Conservation (phyloP, 2,113 vertebrate genomes). For the Apeltes quadracus region DNA sequence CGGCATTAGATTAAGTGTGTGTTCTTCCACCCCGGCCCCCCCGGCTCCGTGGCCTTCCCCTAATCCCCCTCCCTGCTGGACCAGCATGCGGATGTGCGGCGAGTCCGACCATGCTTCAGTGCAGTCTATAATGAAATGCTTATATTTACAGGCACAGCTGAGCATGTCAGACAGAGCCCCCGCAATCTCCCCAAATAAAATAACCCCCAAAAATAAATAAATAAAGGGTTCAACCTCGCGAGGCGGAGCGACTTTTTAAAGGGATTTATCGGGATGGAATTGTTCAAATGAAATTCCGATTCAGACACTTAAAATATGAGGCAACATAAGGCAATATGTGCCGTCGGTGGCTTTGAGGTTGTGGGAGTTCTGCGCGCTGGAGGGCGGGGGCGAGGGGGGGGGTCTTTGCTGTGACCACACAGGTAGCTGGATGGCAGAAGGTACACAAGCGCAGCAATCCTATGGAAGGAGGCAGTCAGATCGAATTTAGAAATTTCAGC, state of each 20-base stretch:
- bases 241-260: constrained; percentile 92
- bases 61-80: constrained; percentile 71
- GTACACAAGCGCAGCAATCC: constrained; percentile 47
- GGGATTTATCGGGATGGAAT: constrained; percentile 97
- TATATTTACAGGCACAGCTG: constrained; percentile 98
- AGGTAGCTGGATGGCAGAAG: constrained; percentile 49
- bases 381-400: constrained; percentile 20
- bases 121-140: constrained; percentile 99
- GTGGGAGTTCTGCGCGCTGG: constrained; percentile 37
- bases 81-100: constrained; percentile 83
- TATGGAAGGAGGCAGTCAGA: constrained; percentile 47
- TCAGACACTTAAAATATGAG: constrained; percentile 94
- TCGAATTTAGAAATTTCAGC: constrained; percentile 88
- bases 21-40: constrained; percentile 73
- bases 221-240: constrained; percentile 86
- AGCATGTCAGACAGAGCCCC: constrained; percentile 94
- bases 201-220: constrained; percentile 84
- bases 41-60: constrained; percentile 63
- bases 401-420: constrained; percentile 60
- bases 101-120: constrained; percentile 93
- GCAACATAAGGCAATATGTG: constrained; percentile 85
- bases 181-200: constrained; percentile 93
- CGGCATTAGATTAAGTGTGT: constrained; percentile 87
- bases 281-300: constrained; percentile 97
- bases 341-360: constrained; percentile 68